Evolutionary conservation across 1,140 invertebrate genomes (phyloP), one percentile per base, ranked within the genome.

Genomic region (Macrobrachium nipponense): DNA sequence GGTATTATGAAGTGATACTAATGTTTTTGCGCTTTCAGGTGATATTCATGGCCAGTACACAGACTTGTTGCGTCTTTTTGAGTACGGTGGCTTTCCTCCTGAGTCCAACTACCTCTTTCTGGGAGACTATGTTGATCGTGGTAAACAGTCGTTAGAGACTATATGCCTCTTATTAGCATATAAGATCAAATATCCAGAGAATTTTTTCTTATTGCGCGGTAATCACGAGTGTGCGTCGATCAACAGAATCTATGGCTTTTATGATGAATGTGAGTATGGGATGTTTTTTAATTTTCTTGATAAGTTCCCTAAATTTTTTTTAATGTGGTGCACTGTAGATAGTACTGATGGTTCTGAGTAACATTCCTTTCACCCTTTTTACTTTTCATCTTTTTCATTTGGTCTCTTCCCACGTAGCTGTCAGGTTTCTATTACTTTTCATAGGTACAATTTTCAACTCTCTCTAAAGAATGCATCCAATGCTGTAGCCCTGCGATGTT

Each of bases 21-120:
- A n/a, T 51, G 5, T 70, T 43, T 18, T 23, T 36, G n/a, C 27
- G 0, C 51, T 27, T 23, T 10, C 83, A 80, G 90, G 97, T 92
- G 99, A 99, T 91, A 99, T 99, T 90, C 99, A 99, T 91, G 99
- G 99, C 88, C 97, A 98, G 92, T 99, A 99, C 91, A 99, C 98
- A 91, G 99, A 99, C 93, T 93, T 99, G 60, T 92, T 99, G 88
- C 95, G 99, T 90, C 93, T 99, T 86, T 99, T 99, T 92, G 99
- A 99, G 91, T 99, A 99, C 92, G 99, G 99, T 80, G 98, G 98
- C 27, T 99, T 99, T 91, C 99, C 99, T 70, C 99, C 99, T 18
- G 98, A 99, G 92, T 98, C 98, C 64, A 99, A 99, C 93, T 99
- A 99, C 93, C 93, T 99, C 87, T 99, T 99, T 92, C 94, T 99